Conservation (phyloP, 2,888 invertebrate genomes). For the Poecilus cupreus region DNA sequence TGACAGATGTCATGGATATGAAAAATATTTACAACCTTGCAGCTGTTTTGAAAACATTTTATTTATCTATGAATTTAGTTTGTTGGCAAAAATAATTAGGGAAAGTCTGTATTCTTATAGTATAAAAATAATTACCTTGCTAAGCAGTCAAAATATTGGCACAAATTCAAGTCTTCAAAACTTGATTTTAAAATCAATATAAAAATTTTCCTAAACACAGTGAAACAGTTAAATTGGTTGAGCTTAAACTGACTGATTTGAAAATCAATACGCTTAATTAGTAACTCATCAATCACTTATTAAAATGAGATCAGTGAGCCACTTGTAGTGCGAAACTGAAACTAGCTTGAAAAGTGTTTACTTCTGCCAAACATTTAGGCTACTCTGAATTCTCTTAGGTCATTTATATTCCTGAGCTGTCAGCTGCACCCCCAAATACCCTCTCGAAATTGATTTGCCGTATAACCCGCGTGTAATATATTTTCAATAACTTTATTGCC, state of each 20-base stretch:
- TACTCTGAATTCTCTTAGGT: neutral
- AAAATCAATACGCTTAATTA: conserved; percentile 20
- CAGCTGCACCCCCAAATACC: neutral
- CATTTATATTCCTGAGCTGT: conserved; percentile 31
- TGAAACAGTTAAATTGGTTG: neutral
- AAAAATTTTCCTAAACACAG: neutral
- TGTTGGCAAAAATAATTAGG: too few species aligned
- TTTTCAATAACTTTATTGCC: conserved; percentile 12
- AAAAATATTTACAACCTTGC: neutral
- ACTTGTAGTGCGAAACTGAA: neutral
- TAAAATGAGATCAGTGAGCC: neutral
- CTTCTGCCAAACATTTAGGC: conserved; percentile 30
- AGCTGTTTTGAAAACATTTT: neutral
- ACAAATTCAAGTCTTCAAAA: neutral
- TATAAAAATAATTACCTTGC: neutral
- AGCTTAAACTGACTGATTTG: neutral
- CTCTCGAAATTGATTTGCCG: neutral
- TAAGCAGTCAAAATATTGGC: neutral
- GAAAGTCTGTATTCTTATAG: too few species aligned
- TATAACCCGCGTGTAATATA: conserved; percentile 1
- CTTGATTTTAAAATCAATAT: neutral
- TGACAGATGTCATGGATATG: neutral
- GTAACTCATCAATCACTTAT: conserved; percentile 10
- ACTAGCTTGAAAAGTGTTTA: conserved; percentile 22
- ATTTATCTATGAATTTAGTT: neutral